Evolutionary conservation across 2,113 vertebrate genomes (phyloP).

Genomic region (Micronisus gabar): DNA sequence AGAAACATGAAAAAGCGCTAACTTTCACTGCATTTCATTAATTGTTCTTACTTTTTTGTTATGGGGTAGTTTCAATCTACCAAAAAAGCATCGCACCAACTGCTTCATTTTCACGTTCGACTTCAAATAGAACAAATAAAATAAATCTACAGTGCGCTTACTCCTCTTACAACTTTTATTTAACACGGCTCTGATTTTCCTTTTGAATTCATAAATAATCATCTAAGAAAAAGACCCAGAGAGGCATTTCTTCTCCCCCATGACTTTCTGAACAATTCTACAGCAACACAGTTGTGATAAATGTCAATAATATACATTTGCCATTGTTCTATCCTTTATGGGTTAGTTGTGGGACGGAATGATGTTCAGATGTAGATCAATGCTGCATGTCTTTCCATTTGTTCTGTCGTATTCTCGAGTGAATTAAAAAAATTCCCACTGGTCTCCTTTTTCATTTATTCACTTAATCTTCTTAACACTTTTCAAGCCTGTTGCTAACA

Average conservation of each 20-base stretch:
- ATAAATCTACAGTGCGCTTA: too few species aligned
- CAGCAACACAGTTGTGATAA: neutral
- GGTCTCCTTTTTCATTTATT: neutral
- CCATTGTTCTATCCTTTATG: neutral
- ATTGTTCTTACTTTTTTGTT: too few species aligned
- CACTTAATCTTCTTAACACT: conserved; percentile 23
- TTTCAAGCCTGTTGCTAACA: neutral
- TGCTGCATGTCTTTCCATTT: neutral
- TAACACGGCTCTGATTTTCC: neutral
- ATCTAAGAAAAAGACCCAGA: neutral
- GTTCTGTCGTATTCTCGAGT: neutral
- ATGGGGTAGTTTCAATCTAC: too few species aligned
- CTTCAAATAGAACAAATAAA: too few species aligned
- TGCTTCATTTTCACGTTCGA: too few species aligned
- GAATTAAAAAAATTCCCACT: neutral
- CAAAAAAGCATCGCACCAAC: too few species aligned
- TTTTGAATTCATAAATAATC: neutral
- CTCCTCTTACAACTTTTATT: neutral
- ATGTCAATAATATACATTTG: neutral
- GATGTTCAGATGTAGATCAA: neutral
- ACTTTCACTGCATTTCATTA: too few species aligned
- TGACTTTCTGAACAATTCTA: neutral
- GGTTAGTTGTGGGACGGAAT: neutral
- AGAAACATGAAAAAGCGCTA: too few species aligned
- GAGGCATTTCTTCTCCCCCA: accelerated